phyloP scores from a whole-genome alignment of 1,140 invertebrate species.

The Drosophila fuyamai region DNA sequence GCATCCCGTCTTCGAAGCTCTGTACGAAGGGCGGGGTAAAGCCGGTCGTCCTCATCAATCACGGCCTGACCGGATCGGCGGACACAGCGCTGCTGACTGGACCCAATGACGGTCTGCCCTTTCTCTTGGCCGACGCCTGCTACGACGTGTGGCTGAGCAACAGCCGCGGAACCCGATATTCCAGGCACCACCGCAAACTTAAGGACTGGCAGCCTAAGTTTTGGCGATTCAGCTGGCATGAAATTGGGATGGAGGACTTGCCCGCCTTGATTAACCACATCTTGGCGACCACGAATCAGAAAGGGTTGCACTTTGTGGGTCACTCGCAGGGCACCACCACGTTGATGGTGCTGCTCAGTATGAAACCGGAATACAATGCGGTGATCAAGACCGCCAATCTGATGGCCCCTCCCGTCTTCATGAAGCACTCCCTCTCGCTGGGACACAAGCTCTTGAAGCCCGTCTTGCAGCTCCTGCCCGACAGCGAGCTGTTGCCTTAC shows the following conservation, averaged over 20 bases:
- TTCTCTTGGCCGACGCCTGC: constrained; percentile 88
- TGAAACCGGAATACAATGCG: constrained; percentile 88
- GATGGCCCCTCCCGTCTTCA: constrained; percentile 86
- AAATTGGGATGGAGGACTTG: constrained; percentile 89
- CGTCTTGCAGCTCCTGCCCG: not conserved
- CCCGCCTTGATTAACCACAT: constrained; percentile 88
- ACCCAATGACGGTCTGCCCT: constrained; percentile 83
- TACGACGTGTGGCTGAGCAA: constrained; percentile 91
- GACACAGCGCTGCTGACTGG: constrained; percentile 86
- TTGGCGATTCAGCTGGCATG: constrained; percentile 87
- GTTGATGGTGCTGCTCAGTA: constrained; percentile 87
- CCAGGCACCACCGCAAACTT: constrained; percentile 85
- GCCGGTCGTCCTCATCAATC: constrained; percentile 87
- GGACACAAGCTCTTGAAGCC: not conserved
- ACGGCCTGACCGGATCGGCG: constrained; percentile 87
- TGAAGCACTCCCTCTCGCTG: not conserved
- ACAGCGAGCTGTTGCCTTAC: not conserved
- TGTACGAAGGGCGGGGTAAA: not conserved
- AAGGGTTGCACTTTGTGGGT: constrained; percentile 85
- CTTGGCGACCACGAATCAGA: not conserved
- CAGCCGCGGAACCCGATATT: constrained; percentile 88
- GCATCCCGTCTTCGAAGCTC: not conserved
- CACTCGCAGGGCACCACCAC: constrained; percentile 86
- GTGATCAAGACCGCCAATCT: constrained; percentile 86
- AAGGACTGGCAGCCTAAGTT: constrained; percentile 29